Conservation (phyloP, 1,140 invertebrate species). For the Agraylea sexmaculata region DNA sequence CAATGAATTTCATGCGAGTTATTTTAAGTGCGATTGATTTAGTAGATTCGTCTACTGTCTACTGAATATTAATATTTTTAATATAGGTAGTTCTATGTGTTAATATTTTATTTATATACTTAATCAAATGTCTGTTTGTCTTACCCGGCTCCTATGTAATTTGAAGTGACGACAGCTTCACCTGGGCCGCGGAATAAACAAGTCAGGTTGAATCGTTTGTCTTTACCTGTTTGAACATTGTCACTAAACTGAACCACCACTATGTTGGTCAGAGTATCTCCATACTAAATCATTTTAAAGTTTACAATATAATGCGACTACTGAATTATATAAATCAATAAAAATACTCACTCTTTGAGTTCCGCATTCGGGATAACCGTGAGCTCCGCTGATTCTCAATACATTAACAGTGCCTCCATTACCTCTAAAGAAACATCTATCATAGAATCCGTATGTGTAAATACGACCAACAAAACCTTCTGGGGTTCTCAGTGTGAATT, state of each 20-base stretch:
- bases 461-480: constrained; percentile 83
- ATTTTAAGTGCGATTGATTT: too few species aligned
- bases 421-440: constrained; percentile 81
- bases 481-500: constrained; percentile 75
- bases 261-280: constrained; percentile 87
- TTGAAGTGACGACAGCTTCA: constrained; percentile 84
- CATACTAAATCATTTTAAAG: constrained; percentile 56
- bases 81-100: background rate
- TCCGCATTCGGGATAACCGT: constrained; percentile 85
- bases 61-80: too few species aligned
- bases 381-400: constrained; percentile 71
- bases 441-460: constrained; percentile 85
- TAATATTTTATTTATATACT: constrained; percentile 7
- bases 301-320: constrained; percentile 1
- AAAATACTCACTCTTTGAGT: constrained; percentile 55
- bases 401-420: constrained; percentile 76
- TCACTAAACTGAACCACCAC: constrained; percentile 90
- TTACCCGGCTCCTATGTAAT: constrained; percentile 86
- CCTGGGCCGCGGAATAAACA: constrained; percentile 82
- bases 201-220: constrained; percentile 85
- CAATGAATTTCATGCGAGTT: too few species aligned
- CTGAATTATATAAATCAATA: constrained; percentile 5
- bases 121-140: too few species aligned
- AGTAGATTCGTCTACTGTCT: too few species aligned
- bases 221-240: constrained; percentile 79